Percentiles rank a stretch among this genome's conserved stretches.
Evolutionary conservation across 2,797 vertebrate species (phyloP).

Genomic region (Peromyscus nudipes): DNA sequence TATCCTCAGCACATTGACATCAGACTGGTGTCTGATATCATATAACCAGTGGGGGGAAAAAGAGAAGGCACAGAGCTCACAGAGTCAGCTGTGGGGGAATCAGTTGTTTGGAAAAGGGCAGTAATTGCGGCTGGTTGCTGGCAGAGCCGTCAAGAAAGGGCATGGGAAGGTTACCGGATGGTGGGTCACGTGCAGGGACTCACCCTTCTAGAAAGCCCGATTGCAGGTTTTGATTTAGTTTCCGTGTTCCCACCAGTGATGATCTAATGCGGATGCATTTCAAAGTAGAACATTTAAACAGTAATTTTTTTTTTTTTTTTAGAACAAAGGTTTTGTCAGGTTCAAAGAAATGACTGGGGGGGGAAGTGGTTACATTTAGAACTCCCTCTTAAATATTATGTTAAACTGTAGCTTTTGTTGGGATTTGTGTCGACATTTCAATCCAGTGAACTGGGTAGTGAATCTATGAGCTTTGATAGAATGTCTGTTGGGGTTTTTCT

Average conservation of each 20-base stretch:
- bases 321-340: slow-evolving; percentile 32
- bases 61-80: neutral
- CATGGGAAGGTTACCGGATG: slow-evolving; percentile 40
- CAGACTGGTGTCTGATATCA: slow-evolving; percentile 30
- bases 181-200: neutral
- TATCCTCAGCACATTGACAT: neutral
- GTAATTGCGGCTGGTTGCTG: slow-evolving; percentile 27
- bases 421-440: neutral
- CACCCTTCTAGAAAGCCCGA: slow-evolving; percentile 6
- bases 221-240: slow-evolving; percentile 36
- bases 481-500: neutral
- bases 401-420: neutral
- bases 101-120: slow-evolving; percentile 62
- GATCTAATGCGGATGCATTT: slow-evolving; percentile 57
- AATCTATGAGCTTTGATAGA: neutral
- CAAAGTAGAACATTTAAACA: slow-evolving; percentile 41
- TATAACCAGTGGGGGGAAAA: neutral
- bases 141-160: slow-evolving; percentile 18
- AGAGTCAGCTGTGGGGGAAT: neutral
- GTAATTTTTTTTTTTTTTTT: neutral
- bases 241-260: slow-evolving; percentile 1
- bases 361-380: slow-evolving; percentile 14
- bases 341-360: slow-evolving; percentile 47
- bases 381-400: neutral
- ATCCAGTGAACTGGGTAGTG: neutral